Evolutionary conservation across 2,797 vertebrate genomes (phyloP).

Genomic region (Malurus leucopterus): DNA sequence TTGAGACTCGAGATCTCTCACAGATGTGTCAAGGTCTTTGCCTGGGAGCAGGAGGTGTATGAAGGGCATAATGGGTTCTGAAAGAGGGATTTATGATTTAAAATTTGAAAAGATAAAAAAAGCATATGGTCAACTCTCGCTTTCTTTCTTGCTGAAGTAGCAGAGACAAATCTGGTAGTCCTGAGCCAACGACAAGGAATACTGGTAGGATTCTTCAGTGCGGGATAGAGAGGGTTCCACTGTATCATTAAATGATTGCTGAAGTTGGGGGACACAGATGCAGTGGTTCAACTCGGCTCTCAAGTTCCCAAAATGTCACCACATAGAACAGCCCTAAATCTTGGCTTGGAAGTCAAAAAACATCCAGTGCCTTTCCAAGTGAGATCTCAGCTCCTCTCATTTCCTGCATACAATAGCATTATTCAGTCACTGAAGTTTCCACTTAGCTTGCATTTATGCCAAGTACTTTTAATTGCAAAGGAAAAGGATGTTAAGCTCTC

Average conservation of each 20-base stretch:
- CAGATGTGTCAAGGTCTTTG: constrained; percentile 25
- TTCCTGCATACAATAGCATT: constrained; percentile 62
- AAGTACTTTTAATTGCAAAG: constrained; percentile 63
- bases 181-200: not conserved
- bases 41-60: not conserved
- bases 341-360: constrained; percentile 35
- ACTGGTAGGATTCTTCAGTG: not conserved
- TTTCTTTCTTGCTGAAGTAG: not conserved
- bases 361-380: constrained; percentile 26
- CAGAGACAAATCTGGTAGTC: not conserved
- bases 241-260: not conserved
- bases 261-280: not conserved
- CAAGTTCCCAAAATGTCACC: constrained; percentile 4
- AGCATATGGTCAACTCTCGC: not conserved
- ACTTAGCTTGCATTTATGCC: constrained; percentile 60
- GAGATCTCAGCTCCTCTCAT: constrained; percentile 34
- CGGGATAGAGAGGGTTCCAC: not conserved
- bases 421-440: constrained; percentile 59
- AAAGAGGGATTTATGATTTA: not conserved
- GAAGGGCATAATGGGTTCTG: not conserved
- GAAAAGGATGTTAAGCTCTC: constrained; percentile 58
- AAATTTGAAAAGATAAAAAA: not conserved
- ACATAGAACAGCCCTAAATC: not conserved
- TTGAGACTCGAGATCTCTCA: not conserved
- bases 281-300: not conserved